These are phyloP conservation scores for Ophioderma brevispina DNA, from an alignment of 35 echinoderm and acorn worm genomes.

Conservation along the genomic window DNA sequence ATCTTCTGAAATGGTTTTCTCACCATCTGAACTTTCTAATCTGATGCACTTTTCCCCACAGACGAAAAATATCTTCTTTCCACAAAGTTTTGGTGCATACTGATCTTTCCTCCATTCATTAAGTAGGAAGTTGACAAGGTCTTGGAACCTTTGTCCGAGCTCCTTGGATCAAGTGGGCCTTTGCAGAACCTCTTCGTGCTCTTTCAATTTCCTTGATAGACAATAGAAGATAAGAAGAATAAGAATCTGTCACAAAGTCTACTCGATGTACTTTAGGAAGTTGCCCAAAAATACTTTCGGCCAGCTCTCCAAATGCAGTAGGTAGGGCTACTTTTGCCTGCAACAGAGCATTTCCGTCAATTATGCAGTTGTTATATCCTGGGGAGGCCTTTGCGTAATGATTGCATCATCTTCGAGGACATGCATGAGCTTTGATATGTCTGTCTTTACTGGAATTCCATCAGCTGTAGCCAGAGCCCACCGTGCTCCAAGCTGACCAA, in stretches of 20 bases:
- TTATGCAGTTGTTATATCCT: background rate
- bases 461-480: constrained; percentile 9
- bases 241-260: no score
- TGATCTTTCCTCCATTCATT: constrained; percentile 16
- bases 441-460: constrained; percentile 10
- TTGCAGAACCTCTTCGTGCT: no score
- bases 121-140: background rate
- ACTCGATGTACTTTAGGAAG: no score
- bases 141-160: background rate
- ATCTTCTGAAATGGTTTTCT: no score
- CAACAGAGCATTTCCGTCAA: background rate
- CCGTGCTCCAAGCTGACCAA: no score
- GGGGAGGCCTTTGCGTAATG: background rate
- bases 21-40: background rate
- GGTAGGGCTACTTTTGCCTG: no score
- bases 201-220: no score
- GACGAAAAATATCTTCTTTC: no score
- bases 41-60: no score
- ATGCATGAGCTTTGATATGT: background rate
- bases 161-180: background rate
- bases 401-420: background rate
- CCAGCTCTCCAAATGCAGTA: background rate
- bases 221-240: no score
- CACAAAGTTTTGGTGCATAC: no score
- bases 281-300: background rate